Conservation (phyloP, 2,113 vertebrate genomes). For the Columba janthina region DNA sequence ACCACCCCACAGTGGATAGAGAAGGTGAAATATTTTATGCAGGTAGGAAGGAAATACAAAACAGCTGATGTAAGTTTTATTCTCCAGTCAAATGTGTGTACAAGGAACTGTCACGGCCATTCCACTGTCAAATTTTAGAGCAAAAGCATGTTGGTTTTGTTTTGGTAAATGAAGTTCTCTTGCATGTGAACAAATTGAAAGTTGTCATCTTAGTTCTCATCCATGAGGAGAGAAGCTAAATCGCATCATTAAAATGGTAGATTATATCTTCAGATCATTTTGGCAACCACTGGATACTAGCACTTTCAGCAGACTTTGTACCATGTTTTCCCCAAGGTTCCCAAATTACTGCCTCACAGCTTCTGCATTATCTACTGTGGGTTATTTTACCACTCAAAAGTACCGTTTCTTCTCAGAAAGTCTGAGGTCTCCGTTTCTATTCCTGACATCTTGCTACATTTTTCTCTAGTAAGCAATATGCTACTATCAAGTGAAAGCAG, state of each 20-base stretch:
- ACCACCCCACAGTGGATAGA: not conserved
- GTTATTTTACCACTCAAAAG: not conserved
- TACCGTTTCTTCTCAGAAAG: not conserved
- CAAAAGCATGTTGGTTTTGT: not conserved
- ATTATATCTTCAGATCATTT: not conserved
- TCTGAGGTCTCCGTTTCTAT: not conserved
- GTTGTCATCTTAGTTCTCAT: not conserved
- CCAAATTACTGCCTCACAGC: not conserved
- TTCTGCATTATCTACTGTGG: accelerated
- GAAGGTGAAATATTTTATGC: not conserved
- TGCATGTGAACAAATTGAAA: not conserved
- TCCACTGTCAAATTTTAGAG: not conserved
- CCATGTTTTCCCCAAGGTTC: not conserved
- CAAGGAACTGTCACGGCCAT: not conserved
- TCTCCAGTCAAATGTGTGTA: not conserved
- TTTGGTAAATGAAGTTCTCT: not conserved
- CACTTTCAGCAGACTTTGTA: not conserved
- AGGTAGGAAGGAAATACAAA: not conserved
- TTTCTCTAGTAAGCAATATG: not conserved
- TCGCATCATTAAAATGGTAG: not conserved
- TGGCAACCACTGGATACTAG: not conserved
- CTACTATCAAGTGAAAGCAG: not conserved
- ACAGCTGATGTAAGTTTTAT: not conserved
- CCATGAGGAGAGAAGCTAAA: not conserved
- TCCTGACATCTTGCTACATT: not conserved